These are phyloP conservation scores for Papilio machaon DNA, from an alignment of 1,140 invertebrate genomes.

Conservation along the genomic window DNA sequence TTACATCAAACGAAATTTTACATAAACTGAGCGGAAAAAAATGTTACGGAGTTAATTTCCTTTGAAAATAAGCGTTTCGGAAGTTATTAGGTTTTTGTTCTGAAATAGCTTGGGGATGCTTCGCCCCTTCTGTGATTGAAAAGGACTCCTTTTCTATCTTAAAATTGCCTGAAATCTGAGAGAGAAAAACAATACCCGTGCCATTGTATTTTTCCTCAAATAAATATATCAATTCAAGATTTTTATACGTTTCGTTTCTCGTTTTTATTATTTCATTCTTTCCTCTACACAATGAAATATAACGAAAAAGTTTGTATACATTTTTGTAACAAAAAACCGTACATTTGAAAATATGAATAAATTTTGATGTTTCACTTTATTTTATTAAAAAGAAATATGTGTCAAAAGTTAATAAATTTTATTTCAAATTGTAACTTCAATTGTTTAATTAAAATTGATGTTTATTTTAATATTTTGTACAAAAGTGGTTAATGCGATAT, in stretches of 20 bases:
- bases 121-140: background rate
- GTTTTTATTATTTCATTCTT: background rate
- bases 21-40: background rate
- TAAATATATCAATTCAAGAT: background rate
- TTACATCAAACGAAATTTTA: constrained; percentile 1
- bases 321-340: background rate
- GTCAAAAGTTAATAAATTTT: background rate
- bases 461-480: background rate
- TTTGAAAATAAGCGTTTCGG: background rate
- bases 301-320: background rate
- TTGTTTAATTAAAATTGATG: background rate
- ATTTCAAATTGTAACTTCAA: background rate
- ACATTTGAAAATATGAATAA: background rate
- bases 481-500: background rate
- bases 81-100: background rate
- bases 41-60: constrained; percentile 9
- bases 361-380: background rate
- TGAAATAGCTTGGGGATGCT: background rate
- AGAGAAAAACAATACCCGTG: background rate
- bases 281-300: background rate
- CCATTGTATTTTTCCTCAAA: background rate
- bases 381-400: background rate
- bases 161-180: background rate
- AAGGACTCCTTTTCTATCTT: background rate
- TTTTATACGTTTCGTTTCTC: background rate